Evolutionary conservation across 2,113 vertebrate species (phyloP).

Genomic region (Nesoenas mayeri): DNA sequence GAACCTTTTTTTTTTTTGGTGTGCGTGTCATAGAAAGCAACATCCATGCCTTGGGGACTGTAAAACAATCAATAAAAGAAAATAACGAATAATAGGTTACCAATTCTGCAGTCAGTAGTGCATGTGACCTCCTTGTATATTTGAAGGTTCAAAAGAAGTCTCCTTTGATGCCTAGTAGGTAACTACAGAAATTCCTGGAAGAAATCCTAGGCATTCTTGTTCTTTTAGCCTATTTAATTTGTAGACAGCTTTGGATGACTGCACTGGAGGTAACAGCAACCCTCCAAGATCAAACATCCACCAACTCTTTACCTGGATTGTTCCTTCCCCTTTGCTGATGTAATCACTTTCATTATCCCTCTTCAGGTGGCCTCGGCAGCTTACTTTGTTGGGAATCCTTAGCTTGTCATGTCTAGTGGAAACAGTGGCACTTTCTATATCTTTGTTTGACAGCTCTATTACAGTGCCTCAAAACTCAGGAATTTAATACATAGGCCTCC

Average conservation of each 20-base stretch:
- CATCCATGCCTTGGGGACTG: not conserved
- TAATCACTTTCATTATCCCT: slow-evolving; percentile 71
- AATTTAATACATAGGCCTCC: slow-evolving; percentile 66
- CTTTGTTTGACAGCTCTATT: slow-evolving; percentile 67
- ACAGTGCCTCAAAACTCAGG: slow-evolving; percentile 60
- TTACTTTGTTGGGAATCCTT: slow-evolving; percentile 68
- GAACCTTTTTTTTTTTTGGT: not conserved
- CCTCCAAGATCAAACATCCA: slow-evolving; percentile 67
- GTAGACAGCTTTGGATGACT: slow-evolving; percentile 64
- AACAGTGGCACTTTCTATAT: slow-evolving; percentile 63
- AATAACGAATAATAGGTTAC: slow-evolving; percentile 57
- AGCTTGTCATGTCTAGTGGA: slow-evolving; percentile 63
- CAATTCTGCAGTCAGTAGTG: slow-evolving; percentile 40
- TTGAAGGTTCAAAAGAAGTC: slow-evolving; percentile 65
- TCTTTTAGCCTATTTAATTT: slow-evolving; percentile 73
- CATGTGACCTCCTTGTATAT: slow-evolving; percentile 64
- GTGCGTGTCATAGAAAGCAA: not conserved
- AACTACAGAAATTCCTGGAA: slow-evolving; percentile 65
- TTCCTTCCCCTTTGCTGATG: slow-evolving; percentile 69
- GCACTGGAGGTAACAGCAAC: slow-evolving; percentile 70
- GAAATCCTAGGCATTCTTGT: slow-evolving; percentile 67
- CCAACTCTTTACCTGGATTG: slow-evolving; percentile 69
- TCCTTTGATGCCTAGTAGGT: slow-evolving; percentile 60
- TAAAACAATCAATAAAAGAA: slow-evolving; percentile 67
- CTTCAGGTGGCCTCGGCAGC: slow-evolving; percentile 53